Evolutionary conservation across 2,797 vertebrate genomes (phyloP).

Genomic region (Eidolon dupreanum): DNA sequence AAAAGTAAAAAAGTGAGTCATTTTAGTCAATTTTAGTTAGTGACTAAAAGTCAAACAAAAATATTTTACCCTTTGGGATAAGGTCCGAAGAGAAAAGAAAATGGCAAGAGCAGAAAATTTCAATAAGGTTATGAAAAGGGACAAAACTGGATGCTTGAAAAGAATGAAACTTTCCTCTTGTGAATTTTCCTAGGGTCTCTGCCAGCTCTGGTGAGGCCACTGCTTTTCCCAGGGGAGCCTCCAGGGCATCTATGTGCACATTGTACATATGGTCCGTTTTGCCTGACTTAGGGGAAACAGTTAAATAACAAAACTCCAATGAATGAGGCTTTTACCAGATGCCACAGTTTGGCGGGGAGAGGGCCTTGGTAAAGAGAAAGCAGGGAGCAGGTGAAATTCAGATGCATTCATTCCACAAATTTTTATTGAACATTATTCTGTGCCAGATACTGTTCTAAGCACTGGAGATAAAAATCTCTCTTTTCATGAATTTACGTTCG

Average conservation of each 20-base stretch:
- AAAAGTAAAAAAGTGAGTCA: neutral
- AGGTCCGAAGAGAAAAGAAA: neutral
- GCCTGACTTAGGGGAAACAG: neutral
- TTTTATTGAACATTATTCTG: neutral
- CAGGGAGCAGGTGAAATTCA: neutral
- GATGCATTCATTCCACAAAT: neutral
- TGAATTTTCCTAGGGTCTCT: neutral
- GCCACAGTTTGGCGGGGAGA: no score
- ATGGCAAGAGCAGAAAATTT: neutral
- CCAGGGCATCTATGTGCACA: no score
- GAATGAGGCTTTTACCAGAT: neutral
- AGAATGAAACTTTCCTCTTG: neutral
- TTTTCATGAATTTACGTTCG: neutral
- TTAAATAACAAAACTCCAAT: neutral
- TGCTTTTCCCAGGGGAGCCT: neutral
- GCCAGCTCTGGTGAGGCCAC: neutral
- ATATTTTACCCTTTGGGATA: neutral
- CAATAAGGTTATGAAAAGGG: neutral
- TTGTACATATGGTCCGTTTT: neutral
- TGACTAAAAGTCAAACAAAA: neutral
- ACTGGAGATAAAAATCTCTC: neutral
- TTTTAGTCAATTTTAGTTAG: neutral
- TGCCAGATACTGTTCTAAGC: neutral
- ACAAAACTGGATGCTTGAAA: neutral
- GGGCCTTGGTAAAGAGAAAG: neutral